These are phyloP conservation scores for Antechinus stuartii DNA, from an alignment of 2,113 vertebrate species.

Conservation along the genomic window DNA sequence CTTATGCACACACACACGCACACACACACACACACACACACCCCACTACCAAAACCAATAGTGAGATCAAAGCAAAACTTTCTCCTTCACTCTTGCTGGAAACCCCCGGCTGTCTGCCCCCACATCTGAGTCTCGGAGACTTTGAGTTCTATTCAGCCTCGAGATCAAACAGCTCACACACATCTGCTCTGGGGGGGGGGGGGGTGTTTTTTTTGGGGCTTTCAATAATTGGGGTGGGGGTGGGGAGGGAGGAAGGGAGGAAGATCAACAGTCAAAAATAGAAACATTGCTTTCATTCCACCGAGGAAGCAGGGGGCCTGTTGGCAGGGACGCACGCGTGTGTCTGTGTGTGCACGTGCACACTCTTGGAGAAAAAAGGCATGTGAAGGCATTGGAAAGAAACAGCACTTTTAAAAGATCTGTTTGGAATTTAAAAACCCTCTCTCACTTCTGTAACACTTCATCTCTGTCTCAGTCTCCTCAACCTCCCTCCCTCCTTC, in stretches of 20 bases:
- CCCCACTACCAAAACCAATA: constrained; percentile 47
- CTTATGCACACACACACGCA: constrained; percentile 37
- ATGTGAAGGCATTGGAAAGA: constrained; percentile 21
- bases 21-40: constrained; percentile 74
- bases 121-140: constrained; percentile 82
- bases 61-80: constrained; percentile 85
- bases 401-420: constrained; percentile 22
- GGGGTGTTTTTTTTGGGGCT: constrained; percentile 68
- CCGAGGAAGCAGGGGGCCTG: constrained; percentile 7
- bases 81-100: constrained; percentile 79
- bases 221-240: constrained; percentile 75
- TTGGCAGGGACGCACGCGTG: background rate
- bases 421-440: constrained; percentile 56
- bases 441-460: background rate
- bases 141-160: constrained; percentile 79
- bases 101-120: constrained; percentile 58
- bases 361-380: constrained; percentile 22
- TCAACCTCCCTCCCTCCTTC: background rate
- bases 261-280: constrained; percentile 75
- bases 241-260: constrained; percentile 58
- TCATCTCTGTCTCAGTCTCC: background rate
- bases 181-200: constrained; percentile 81
- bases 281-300: constrained; percentile 63
- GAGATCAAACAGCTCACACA: constrained; percentile 84
- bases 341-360: constrained; percentile 19